These are phyloP conservation scores for Aquatica leii DNA, from an alignment of 2,888 invertebrate species.

Conservation along the genomic window DNA sequence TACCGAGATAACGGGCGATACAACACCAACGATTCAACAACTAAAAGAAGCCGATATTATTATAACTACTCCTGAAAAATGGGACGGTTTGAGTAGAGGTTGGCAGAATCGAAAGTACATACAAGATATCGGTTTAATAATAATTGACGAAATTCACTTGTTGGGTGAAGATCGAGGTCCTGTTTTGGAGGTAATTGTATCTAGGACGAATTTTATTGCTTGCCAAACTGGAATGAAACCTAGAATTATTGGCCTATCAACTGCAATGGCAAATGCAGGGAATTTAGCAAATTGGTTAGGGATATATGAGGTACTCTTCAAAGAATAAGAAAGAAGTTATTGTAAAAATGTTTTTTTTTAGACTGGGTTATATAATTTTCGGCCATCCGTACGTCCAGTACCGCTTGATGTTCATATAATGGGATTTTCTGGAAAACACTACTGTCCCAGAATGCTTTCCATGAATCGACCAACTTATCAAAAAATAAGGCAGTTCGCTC, in stretches of 20 bases:
- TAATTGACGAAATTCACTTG: conserved; percentile 98
- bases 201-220: conserved; percentile 95
- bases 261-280: conserved; percentile 96
- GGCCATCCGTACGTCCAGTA: conserved; percentile 97
- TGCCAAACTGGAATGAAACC: conserved; percentile 84
- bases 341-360: conserved; percentile 51
- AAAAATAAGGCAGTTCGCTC: conserved; percentile 92
- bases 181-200: conserved; percentile 96
- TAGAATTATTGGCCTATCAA: conserved; percentile 94
- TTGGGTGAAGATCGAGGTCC: conserved; percentile 91
- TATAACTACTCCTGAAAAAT: conserved; percentile 99
- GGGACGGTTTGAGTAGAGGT: conserved; percentile 98
- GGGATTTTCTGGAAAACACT: conserved; percentile 97
- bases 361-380: conserved; percentile 96
- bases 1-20: conserved; percentile 95
- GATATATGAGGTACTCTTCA: conserved; percentile 73
- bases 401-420: conserved; percentile 86
- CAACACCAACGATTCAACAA: conserved; percentile 84
- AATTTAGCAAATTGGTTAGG: conserved; percentile 97
- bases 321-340: no score
- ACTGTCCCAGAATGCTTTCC: conserved; percentile 98
- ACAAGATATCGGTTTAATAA: conserved; percentile 85
- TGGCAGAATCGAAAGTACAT: conserved; percentile 99
- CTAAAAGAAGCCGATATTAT: conserved; percentile 90
- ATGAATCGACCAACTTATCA: conserved; percentile 99